A percentile compares a stretch with the other conserved stretches of the same genome.
phyloP scores from a whole-genome alignment of 2,888 invertebrate species.

The Amorpha juglandis region DNA sequence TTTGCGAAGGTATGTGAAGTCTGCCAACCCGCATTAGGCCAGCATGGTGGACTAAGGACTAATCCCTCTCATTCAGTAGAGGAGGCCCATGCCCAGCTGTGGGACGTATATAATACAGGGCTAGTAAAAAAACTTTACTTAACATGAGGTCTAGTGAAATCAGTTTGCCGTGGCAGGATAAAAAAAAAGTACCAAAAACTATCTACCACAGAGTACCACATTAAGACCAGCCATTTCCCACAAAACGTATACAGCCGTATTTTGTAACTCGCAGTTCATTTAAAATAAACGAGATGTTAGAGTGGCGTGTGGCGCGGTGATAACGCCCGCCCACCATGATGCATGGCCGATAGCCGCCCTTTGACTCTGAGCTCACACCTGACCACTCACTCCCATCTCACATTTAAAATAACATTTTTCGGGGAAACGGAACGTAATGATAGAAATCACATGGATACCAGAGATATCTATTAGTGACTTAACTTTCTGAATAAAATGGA shows the following conservation, averaged over 20 bases:
- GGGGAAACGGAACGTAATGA: conserved; percentile 15
- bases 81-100: too few relatives aligned
- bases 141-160: too few relatives aligned
- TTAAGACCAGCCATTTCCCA: background rate
- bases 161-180: too few relatives aligned
- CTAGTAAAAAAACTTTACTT: too few relatives aligned
- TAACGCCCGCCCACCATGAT: conserved; percentile 52
- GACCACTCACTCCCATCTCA: conserved; percentile 20
- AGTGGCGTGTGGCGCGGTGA: conserved; percentile 44
- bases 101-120: too few relatives aligned
- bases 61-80: too few relatives aligned
- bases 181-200: too few relatives aligned
- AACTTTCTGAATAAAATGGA: background rate
- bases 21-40: too few relatives aligned
- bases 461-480: background rate
- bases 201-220: too few relatives aligned
- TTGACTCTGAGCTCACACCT: conserved; percentile 38
- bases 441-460: background rate
- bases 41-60: too few relatives aligned
- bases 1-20: too few relatives aligned
- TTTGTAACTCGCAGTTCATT: conserved; percentile 24
- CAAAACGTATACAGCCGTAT: conserved; percentile 18
- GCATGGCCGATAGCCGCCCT: conserved; percentile 52
- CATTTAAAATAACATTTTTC: conserved; percentile 9
- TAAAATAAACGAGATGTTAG: conserved; percentile 25